These are phyloP conservation scores for Onchidella celtica DNA, from an alignment of 2,888 invertebrate genomes.

Conservation along the genomic window DNA sequence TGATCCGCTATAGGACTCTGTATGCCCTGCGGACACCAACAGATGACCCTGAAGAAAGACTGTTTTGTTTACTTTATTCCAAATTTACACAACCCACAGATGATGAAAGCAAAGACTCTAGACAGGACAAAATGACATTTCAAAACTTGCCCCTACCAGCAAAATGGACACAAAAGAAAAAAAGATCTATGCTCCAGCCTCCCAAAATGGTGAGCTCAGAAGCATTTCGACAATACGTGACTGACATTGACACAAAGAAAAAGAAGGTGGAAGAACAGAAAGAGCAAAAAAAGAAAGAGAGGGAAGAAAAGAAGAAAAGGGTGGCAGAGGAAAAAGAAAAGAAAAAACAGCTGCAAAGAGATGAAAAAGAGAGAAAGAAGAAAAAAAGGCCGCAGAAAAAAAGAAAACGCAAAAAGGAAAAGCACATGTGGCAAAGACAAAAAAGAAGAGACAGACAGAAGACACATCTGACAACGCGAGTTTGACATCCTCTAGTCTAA, in stretches of 20 bases:
- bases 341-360: not conserved
- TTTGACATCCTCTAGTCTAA: constrained; percentile 7
- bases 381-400: not conserved
- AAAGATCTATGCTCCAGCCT: not conserved
- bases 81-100: not conserved
- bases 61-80: not conserved
- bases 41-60: constrained; percentile 10
- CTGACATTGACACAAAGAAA: constrained; percentile 7
- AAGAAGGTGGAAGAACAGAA: constrained; percentile 10
- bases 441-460: not conserved
- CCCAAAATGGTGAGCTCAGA: not conserved
- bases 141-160: not conserved
- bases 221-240: not conserved
- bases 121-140: not conserved
- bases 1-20: not conserved
- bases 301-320: not conserved
- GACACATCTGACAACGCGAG: constrained; percentile 2
- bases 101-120: not conserved
- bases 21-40: not conserved
- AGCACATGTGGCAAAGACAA: not conserved
- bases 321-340: not conserved
- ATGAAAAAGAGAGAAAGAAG: not conserved
- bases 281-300: not conserved
- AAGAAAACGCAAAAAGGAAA: not conserved
- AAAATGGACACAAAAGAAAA: not conserved